A percentile compares a stretch with the other conserved stretches of the same genome.
Conservation (phyloP, 64 coral and sea anemone species). For the Pachyseris speciosa region DNA sequence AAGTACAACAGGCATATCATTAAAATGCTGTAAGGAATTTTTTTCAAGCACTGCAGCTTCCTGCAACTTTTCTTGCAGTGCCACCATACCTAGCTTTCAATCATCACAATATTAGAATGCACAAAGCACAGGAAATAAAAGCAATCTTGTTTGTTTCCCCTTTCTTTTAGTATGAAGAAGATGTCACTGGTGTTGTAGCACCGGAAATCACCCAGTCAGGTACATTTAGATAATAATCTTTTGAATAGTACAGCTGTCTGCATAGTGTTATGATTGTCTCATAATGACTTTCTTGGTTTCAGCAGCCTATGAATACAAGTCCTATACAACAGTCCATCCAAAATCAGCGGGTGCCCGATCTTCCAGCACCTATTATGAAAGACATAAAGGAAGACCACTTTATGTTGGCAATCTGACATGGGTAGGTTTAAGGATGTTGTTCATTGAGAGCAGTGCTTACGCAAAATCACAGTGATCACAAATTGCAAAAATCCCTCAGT, state of each 20-base stretch:
- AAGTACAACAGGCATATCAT: no score
- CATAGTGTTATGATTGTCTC: not conserved
- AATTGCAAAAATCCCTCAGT: no score
- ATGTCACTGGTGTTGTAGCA: not conserved
- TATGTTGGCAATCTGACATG: constrained; percentile 99
- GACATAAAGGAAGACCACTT: constrained; percentile 83
- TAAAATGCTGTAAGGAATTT: no score
- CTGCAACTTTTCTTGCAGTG: no score
- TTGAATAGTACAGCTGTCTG: not conserved
- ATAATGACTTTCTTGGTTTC: not conserved
- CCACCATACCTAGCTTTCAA: no score
- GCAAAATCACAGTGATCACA: no score
- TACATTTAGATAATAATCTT: not conserved
- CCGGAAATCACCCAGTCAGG: constrained; percentile 25
- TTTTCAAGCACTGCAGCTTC: no score
- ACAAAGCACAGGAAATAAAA: no score
- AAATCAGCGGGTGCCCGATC: constrained; percentile 85
- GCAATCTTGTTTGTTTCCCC: not conserved
- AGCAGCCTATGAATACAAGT: constrained; percentile 92
- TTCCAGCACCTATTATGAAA: constrained; percentile 76
- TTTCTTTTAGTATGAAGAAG: constrained; percentile 62
- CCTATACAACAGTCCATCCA: constrained; percentile 97
- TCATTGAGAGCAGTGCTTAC: not conserved
- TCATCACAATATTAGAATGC: no score
- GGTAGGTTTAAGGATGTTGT: constrained; percentile 66